Percentiles rank a stretch among this genome's conserved stretches.
These are phyloP conservation scores for Eumerus sabulonum DNA, from an alignment of 2,888 invertebrate genomes.

Conservation along the genomic window DNA sequence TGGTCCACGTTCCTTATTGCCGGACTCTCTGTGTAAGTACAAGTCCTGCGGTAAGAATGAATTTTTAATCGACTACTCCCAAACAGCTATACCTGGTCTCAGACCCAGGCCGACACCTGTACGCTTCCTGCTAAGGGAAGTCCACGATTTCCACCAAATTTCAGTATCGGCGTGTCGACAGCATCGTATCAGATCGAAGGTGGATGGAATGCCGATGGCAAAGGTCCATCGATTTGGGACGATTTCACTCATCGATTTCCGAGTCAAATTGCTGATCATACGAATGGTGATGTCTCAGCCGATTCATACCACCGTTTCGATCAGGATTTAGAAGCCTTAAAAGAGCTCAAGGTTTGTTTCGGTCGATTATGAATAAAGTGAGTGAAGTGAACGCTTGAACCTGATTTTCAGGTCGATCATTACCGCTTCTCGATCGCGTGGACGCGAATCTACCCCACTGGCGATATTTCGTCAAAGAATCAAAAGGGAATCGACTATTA, in stretches of 20 bases:
- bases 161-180: conserved; percentile 73
- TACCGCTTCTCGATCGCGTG: conserved; percentile 83
- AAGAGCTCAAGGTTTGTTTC: conserved; percentile 79
- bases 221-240: conserved; percentile 81
- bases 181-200: conserved; percentile 75
- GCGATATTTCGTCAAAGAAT: conserved; percentile 81
- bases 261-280: conserved; percentile 77
- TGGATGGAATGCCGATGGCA: conserved; percentile 77
- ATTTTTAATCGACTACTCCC: too few relatives aligned
- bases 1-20: too few relatives aligned
- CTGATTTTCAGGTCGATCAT: conserved; percentile 75
- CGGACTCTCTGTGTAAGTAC: too few relatives aligned
- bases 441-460: conserved; percentile 83
- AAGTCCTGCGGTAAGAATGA: too few relatives aligned
- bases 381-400: not conserved
- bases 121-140: conserved; percentile 59
- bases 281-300: conserved; percentile 81
- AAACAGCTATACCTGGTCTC: too few relatives aligned
- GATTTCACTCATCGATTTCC: conserved; percentile 75
- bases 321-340: conserved; percentile 81
- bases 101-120: conserved; percentile 17
- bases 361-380: too few relatives aligned
- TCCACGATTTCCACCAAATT: conserved; percentile 71
- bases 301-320: conserved; percentile 82
- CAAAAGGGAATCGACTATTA: conserved; percentile 83